phyloP scores from a whole-genome alignment of 2,113 vertebrate genomes.

The Actinemys pallida region DNA sequence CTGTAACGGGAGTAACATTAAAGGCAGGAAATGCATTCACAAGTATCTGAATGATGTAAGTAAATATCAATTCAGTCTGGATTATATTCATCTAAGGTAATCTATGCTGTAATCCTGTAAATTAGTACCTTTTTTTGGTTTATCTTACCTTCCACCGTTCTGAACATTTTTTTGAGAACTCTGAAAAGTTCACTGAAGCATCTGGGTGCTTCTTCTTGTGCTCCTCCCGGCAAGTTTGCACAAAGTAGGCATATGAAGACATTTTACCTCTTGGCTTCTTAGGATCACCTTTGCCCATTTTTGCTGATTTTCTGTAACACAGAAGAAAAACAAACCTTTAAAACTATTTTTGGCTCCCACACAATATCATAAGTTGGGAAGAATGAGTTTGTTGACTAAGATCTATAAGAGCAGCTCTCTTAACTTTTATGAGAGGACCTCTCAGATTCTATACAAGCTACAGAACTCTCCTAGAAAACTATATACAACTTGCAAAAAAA shows the following conservation, averaged over 20 bases:
- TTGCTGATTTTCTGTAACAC: conserved; percentile 77
- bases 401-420: fast-evolving
- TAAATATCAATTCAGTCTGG: neutral
- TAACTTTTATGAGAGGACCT: neutral
- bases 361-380: fast-evolving
- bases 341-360: neutral
- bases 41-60: neutral
- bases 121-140: fast-evolving
- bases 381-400: neutral
- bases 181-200: conserved; percentile 92
- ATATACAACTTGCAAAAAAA: neutral
- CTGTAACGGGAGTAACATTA: neutral
- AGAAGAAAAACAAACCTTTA: neutral
- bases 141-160: conserved; percentile 93
- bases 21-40: neutral
- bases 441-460: neutral
- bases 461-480: neutral
- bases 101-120: neutral
- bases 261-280: conserved; percentile 96
- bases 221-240: conserved; percentile 96
- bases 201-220: conserved; percentile 99
- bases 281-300: conserved; percentile 95
- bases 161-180: conserved; percentile 97
- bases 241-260: conserved; percentile 97
- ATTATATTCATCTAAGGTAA: neutral